These are phyloP conservation scores for Electrona antarctica DNA, from an alignment of 2,113 vertebrate genomes.

Conservation along the genomic window DNA sequence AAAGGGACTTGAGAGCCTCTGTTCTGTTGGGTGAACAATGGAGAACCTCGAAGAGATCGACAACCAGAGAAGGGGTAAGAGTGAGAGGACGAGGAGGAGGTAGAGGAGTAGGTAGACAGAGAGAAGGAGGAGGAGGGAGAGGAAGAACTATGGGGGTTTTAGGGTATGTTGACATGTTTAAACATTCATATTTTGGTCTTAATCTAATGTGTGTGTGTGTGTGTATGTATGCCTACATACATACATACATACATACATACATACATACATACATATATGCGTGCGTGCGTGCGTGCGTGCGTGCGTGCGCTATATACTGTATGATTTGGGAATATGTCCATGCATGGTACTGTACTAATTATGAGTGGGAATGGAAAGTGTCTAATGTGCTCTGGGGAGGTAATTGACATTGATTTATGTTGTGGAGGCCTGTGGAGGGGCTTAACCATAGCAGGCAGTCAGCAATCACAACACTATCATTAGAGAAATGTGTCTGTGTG, in stretches of 20 bases:
- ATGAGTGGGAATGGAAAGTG: constrained; percentile 71
- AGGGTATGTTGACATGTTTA: no score
- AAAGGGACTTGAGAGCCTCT: no score
- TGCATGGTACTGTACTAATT: constrained; percentile 68
- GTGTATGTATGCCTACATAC: constrained; percentile 20
- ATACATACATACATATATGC: not conserved
- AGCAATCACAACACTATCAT: constrained; percentile 76
- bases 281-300: not conserved
- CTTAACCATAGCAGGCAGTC: constrained; percentile 76
- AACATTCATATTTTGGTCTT: no score
- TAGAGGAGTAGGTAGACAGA: no score
- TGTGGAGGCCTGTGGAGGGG: constrained; percentile 68
- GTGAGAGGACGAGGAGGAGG: no score
- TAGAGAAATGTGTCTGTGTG: constrained; percentile 46
- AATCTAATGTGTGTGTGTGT: not conserved
- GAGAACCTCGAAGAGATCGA: no score
- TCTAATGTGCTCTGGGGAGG: constrained; percentile 77
- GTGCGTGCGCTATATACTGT: not conserved
- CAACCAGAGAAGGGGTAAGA: no score
- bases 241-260: not conserved
- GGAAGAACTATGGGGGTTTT: no score
- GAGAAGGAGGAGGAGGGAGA: no score
- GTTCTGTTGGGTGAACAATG: no score
- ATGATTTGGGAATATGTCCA: constrained; percentile 72
- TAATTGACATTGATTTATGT: constrained; percentile 82